Percentiles rank a stretch among this genome's conserved stretches.
phyloP scores from a whole-genome alignment of 2,888 invertebrate species.

The Tenthredo amoena region DNA sequence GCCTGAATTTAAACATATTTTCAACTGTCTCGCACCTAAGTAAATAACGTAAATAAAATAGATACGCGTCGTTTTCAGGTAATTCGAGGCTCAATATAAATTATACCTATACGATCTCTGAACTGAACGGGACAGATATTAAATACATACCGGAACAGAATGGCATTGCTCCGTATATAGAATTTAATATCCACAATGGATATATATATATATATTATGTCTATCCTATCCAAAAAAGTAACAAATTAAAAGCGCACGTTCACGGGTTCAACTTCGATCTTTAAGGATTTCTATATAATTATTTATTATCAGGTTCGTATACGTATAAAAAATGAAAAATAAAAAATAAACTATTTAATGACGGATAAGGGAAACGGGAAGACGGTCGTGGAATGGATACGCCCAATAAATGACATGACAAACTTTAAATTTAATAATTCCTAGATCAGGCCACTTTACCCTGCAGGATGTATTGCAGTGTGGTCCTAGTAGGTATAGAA shows the following conservation, averaged over 20 bases:
- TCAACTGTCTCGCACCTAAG: conserved; percentile 28
- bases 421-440: conserved; percentile 26
- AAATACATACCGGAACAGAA: neutral
- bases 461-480: neutral
- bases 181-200: neutral
- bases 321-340: too few species aligned
- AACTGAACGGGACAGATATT: neutral
- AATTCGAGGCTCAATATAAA: neutral
- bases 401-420: conserved; percentile 4
- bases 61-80: conserved; percentile 6
- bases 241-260: neutral
- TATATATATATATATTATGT: neutral
- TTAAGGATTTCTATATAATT: neutral
- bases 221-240: neutral
- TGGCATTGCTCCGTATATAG: neutral
- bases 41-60: conserved; percentile 37
- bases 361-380: neutral
- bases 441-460: neutral
- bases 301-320: neutral
- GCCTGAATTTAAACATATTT: conserved; percentile 16
- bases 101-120: neutral
- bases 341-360: neutral
- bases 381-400: neutral
- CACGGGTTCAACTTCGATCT: neutral
- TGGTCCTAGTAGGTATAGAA: conserved; percentile 22